These are phyloP conservation scores for Poecilia velifera DNA, from an alignment of 2,797 vertebrate species.

Conservation along the genomic window DNA sequence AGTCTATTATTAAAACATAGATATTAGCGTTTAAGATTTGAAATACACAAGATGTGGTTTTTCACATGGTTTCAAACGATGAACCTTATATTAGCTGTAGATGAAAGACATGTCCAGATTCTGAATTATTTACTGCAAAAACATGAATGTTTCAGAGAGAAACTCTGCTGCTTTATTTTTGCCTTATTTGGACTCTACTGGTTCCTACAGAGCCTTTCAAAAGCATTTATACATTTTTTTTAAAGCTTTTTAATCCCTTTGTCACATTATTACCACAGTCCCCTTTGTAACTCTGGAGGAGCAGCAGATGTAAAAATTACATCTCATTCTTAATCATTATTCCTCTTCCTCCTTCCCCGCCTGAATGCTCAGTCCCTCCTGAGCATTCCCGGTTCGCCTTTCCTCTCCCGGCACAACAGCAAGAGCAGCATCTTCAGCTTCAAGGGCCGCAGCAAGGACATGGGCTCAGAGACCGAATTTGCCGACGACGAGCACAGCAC, in stretches of 20 bases:
- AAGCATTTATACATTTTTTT: neutral
- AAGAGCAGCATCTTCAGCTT: constrained; percentile 99
- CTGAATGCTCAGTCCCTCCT: constrained; percentile 89
- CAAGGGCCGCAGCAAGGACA: constrained; percentile 90
- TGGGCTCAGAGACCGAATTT: constrained; percentile 95
- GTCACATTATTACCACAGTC: neutral
- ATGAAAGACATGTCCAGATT: constrained; percentile 38
- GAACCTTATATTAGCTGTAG: constrained; percentile 33
- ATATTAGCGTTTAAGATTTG: neutral
- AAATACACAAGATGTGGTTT: constrained; percentile 9
- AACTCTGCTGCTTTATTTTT: constrained; percentile 49
- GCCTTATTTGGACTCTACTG: constrained; percentile 9
- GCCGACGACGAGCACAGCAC: constrained; percentile 98
- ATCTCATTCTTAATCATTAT: neutral
- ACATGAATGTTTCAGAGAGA: constrained; percentile 65
- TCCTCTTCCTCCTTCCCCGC: neutral
- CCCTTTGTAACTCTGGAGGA: neutral
- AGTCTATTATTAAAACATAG: constrained; percentile 21
- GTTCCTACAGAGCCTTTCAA: constrained; percentile 21
- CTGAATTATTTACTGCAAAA: constrained; percentile 69
- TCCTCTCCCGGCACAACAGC: constrained; percentile 97
- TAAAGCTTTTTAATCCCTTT: neutral
- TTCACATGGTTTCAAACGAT: constrained; percentile 2
- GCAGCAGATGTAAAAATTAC: neutral
- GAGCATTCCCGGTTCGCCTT: constrained; percentile 96